These are phyloP conservation scores for Panopea generosa DNA, from an alignment of 2,888 invertebrate species.

Conservation along the genomic window DNA sequence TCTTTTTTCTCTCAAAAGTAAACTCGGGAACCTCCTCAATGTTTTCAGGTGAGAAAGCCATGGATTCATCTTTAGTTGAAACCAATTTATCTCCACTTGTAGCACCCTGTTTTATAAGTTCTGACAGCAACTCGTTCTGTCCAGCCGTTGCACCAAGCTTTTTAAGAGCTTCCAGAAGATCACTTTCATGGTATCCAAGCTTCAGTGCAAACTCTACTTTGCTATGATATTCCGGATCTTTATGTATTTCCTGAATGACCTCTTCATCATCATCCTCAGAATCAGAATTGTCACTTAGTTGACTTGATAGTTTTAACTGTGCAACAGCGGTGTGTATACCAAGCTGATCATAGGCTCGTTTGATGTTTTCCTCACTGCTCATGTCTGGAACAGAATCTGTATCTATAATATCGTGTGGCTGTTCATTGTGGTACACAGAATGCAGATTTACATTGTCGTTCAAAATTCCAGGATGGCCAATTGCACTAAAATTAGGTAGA, in stretches of 20 bases:
- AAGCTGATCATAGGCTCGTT: background rate
- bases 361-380: background rate
- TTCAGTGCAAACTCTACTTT: slow-evolving; percentile 96
- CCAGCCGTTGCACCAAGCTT: slow-evolving; percentile 94
- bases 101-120: slow-evolving; percentile 91
- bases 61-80: background rate
- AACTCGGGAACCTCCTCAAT: slow-evolving; percentile 7
- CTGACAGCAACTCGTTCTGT: slow-evolving; percentile 94
- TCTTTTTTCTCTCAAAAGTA: slow-evolving; percentile 8
- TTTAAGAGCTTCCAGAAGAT: slow-evolving; percentile 93
- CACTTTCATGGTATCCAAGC: slow-evolving; percentile 95
- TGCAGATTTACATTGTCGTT: background rate
- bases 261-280: slow-evolving; percentile 50
- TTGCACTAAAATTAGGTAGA: slow-evolving; percentile 4
- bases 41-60: background rate
- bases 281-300: background rate
- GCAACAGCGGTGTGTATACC: slow-evolving; percentile 11
- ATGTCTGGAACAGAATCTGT: background rate
- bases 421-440: background rate
- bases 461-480: background rate
- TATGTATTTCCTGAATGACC: slow-evolving; percentile 52
- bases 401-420: background rate
- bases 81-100: slow-evolving; percentile 13
- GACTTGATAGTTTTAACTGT: slow-evolving; percentile 12
- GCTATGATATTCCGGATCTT: slow-evolving; percentile 84